Evolutionary conservation across 2,888 invertebrate species (phyloP).

Genomic region (Tenthredo distinguenda): DNA sequence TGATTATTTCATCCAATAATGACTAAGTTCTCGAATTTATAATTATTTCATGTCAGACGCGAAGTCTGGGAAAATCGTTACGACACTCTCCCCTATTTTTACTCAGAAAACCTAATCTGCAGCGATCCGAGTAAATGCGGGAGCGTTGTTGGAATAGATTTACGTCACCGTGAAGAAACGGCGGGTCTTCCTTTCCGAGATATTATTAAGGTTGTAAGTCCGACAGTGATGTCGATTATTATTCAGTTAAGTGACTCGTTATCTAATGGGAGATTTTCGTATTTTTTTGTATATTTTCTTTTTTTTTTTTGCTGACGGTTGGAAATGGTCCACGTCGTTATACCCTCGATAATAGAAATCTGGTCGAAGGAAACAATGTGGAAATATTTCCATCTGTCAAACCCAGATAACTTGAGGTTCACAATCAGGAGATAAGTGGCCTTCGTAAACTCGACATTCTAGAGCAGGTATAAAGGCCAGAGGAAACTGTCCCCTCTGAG

Average conservation of each 20-base stretch:
- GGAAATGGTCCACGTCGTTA: constrained; percentile 21
- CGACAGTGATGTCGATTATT: constrained; percentile 23
- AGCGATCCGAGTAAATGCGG: constrained; percentile 15
- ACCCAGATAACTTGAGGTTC: constrained; percentile 25
- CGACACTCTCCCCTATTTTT: not conserved
- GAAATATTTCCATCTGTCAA: constrained; percentile 47
- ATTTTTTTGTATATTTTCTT: not conserved
- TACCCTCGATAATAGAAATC: constrained; percentile 24
- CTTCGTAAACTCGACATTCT: not conserved
- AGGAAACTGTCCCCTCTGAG: not conserved
- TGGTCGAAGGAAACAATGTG: constrained; percentile 3
- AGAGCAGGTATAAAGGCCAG: constrained; percentile 11
- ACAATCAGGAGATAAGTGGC: constrained; percentile 19
- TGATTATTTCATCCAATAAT: not conserved
- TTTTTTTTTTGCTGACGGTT: not conserved
- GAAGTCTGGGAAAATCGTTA: not conserved
- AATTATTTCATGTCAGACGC: not conserved
- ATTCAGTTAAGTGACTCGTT: constrained; percentile 42
- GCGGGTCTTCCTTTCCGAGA: not conserved
- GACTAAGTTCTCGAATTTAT: not conserved
- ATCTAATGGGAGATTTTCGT: constrained; percentile 34
- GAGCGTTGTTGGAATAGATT: not conserved
- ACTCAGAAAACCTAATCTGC: not conserved
- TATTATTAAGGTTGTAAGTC: not conserved
- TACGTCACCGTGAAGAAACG: not conserved